A percentile compares a stretch with the other conserved stretches of the same genome.
Evolutionary conservation across 2,888 invertebrate species (phyloP).

Genomic region (Maniola hyperantus): DNA sequence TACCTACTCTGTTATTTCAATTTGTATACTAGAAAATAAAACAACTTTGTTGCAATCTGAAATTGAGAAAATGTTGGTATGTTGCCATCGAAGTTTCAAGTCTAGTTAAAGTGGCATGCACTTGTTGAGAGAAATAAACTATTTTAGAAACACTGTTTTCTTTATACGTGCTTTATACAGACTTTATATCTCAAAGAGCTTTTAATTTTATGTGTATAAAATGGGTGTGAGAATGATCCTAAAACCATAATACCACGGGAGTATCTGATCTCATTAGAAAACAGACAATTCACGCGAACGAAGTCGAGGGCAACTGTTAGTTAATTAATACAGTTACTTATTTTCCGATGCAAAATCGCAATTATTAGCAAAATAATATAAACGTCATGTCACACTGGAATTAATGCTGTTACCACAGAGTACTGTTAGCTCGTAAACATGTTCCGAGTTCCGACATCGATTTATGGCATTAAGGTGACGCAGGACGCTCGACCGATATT

Average conservation of each 20-base stretch:
- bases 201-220: background rate
- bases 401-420: too few species aligned
- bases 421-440: conserved; percentile 81
- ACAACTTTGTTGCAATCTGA: conserved; percentile 74
- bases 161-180: background rate
- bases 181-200: conserved; percentile 5
- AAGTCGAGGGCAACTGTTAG: too few species aligned
- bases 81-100: conserved; percentile 60
- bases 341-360: background rate
- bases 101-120: conserved; percentile 55
- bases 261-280: too few species aligned
- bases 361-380: conserved; percentile 79
- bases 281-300: too few species aligned
- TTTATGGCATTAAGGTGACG: conserved; percentile 71
- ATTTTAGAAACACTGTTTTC: conserved; percentile 2
- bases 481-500: too few species aligned
- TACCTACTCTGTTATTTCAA: conserved; percentile 66
- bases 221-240: background rate
- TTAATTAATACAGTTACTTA: too few species aligned
- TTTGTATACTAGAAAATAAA: conserved; percentile 76
- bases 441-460: conserved; percentile 65
- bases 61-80: conserved; percentile 73
- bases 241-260: background rate
- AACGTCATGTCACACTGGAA: conserved; percentile 77
- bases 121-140: conserved; percentile 51